Base-by-base conservation (phyloP, 2,797 vertebrate species). In the Distichodus sexfasciatus region DNA sequence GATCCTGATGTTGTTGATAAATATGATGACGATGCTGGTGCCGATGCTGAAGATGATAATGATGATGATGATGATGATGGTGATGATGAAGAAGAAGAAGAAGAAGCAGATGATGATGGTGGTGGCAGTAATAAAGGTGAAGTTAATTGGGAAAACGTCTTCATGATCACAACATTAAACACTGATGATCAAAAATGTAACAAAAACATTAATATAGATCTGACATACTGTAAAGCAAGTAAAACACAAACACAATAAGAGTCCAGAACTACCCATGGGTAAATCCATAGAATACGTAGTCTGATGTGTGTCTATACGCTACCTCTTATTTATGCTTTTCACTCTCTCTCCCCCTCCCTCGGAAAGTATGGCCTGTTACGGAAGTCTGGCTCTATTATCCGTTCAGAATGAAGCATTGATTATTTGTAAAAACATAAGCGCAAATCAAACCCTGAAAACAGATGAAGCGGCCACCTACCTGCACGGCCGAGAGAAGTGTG, bases 341-440 rank as follows among this genome's bases (percentile, higher is more conserved):
- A 38, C 35, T 8, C 11, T 38, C 21, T 15, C 21, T 55, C 12
- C 36, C 4, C 6, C 41, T 35, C 17, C 19, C 29, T 29, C 57
- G 28, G 38, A 60, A 23, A 36, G 38, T 11, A 17, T 19, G 24
- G 38, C 29, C 36, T 43, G n/a, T n/a, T 15, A 12, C 24, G 43
- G 38, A 43, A 35, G 38, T n/a, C 57, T 1, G 1, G 36, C 57
- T 60, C 77, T 87, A 83, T 79, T 83, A 85, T 82, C 74, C 68
- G 69, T 72, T 85, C 82, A 86, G 84, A 87, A 88, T 84, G 80
- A 84, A 76, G 73, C 81, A 91, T 88, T 89, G 90, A 91, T 91
- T 90, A 90, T 90, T 89, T 89, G 88, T 87, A 85, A 90, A 90
- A 89, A 88, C 86, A 88, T 79, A 84, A 90, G 87, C 82, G 87